Evolutionary conservation across 2,797 vertebrate genomes (phyloP).

Genomic region (Rhabdophis nuchalis): DNA sequence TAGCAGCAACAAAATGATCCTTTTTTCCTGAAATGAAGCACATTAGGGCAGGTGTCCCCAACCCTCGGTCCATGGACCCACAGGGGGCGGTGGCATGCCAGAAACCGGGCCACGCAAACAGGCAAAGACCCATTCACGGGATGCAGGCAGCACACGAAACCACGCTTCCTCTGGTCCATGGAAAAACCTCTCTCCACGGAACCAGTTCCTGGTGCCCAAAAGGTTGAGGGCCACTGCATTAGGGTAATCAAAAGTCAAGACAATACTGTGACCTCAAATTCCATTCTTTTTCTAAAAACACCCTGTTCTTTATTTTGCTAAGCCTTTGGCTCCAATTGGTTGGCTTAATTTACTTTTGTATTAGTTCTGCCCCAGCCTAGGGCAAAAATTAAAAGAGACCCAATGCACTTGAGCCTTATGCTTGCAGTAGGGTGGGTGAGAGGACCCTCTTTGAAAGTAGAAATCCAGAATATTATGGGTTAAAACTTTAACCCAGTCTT

Average conservation of each 20-base stretch:
- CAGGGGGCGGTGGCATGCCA: background rate
- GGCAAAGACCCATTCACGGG: background rate
- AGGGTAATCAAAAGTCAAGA: background rate
- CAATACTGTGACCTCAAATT: background rate
- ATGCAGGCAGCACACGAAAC: no score
- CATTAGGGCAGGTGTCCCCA: background rate
- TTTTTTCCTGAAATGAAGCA: background rate
- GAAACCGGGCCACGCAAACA: background rate
- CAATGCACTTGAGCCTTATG: background rate
- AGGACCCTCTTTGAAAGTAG: background rate
- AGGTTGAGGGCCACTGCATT: background rate
- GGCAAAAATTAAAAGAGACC: background rate
- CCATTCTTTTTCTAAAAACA: background rate
- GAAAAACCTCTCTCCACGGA: no score
- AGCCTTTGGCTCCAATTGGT: background rate
- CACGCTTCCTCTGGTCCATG: no score
- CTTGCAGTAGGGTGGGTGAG: background rate
- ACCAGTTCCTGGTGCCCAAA: no score
- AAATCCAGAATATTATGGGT: background rate
- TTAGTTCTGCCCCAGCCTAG: background rate
- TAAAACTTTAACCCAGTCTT: background rate
- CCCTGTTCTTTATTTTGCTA: background rate
- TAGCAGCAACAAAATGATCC: background rate
- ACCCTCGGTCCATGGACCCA: background rate
- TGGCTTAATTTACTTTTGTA: background rate